phyloP scores from a whole-genome alignment of 2,113 vertebrate species.

The Forbesichthys papilliferus region DNA sequence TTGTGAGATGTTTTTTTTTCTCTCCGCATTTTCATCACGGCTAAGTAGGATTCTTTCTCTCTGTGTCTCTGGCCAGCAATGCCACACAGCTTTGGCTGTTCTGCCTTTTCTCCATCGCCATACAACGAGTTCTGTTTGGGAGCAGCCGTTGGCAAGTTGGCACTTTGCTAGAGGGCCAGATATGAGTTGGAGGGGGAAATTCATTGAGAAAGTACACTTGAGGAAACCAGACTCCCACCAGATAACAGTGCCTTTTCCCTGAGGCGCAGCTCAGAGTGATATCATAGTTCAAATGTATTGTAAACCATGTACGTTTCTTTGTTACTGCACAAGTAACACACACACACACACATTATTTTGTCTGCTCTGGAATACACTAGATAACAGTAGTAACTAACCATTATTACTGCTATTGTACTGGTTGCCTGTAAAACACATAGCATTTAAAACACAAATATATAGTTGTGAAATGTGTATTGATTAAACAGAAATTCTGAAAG shows the following conservation, averaged over 20 bases:
- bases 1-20: background rate
- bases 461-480: no score
- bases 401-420: no score
- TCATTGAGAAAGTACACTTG: conserved; percentile 18
- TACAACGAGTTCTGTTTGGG: conserved; percentile 60
- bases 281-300: no score
- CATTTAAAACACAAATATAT: no score
- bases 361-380: no score
- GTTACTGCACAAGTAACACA: no score
- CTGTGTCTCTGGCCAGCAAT: conserved; percentile 42
- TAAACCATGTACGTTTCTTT: no score
- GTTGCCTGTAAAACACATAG: no score
- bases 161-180: conserved; percentile 46
- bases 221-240: conserved; percentile 28
- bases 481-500: no score
- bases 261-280: no score
- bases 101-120: conserved; percentile 39
- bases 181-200: conserved; percentile 8
- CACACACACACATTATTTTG: no score
- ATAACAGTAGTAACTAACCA: no score
- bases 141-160: conserved; percentile 48
- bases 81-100: conserved; percentile 63
- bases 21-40: conserved; percentile 1
- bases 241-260: background rate
- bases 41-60: conserved; percentile 21